Evolutionary conservation across 2,113 vertebrate species (phyloP).

Genomic region (Eubucco bourcierii): DNA sequence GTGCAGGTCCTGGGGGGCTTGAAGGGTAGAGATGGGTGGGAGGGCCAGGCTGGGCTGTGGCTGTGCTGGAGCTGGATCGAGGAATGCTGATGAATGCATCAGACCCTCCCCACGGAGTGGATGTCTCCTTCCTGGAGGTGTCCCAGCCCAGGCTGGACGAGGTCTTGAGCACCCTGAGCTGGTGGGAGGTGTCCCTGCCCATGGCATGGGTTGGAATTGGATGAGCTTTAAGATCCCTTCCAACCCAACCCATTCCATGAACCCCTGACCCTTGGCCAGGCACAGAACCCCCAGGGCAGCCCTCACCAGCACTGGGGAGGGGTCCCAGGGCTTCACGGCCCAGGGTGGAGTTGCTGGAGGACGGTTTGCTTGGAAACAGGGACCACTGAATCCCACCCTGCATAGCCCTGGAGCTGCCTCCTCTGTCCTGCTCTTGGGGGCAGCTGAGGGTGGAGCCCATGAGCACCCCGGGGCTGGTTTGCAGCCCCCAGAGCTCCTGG

Average conservation of each 20-base stretch:
- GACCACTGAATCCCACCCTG: background rate
- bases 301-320: background rate
- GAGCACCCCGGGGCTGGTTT: background rate
- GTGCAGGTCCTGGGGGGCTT: rapidly evolving
- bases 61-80: rapidly evolving
- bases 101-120: background rate
- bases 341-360: rapidly evolving
- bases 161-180: too few species aligned
- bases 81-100: rapidly evolving
- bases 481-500: background rate
- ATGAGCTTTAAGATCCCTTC: too few species aligned
- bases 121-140: too few species aligned
- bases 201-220: too few species aligned
- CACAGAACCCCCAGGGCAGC: too few species aligned
- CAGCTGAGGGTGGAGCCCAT: background rate
- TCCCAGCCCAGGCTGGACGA: too few species aligned
- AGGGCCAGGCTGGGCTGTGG: background rate
- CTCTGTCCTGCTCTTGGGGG: background rate
- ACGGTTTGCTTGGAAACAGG: background rate
- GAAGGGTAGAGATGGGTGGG: background rate
- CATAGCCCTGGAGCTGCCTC: rapidly evolving
- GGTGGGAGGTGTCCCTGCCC: too few species aligned
- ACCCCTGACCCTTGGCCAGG: too few species aligned
- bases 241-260: too few species aligned
- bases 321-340: background rate